Evolutionary conservation across 2,888 invertebrate genomes (phyloP), one percentile per base, ranked within the genome.

Genomic region (Diplazon laetatorius): DNA sequence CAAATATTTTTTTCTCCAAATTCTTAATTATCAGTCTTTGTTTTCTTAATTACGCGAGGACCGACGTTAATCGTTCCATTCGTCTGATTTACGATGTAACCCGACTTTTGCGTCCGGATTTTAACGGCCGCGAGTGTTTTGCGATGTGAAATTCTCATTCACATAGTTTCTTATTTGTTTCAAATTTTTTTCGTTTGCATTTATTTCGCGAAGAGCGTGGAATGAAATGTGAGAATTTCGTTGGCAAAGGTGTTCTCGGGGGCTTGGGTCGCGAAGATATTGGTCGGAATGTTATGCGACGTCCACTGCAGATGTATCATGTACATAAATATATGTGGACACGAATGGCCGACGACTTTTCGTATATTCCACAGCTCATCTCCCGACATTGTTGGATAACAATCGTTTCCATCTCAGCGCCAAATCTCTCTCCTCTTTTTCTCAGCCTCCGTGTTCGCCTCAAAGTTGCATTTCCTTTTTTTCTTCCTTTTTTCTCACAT

Each of bases 351-450:
- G 59, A 78, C 35, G 50, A 63, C 59, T 65, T 59, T 18, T n/a
- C 46, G 42, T 46, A n/a, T n/a, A 22, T 18, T 62, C 9, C 35
- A 25, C 35, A 10, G 46, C 25, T 52, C 37, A 20, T 37, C 62
- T 50, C 39, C 9, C 39, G 25, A 60, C 62, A 52, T 59, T 37
- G 78, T 66, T 60, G 74, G 46, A 60, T 50, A 62, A 78, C 65
- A 78, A 78, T 65, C 68, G 59, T 66, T 78, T 60, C 66, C 48
- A 0, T 14, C 50, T 75, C 74, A 46, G 70, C 70, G 78, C 70
- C 78, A 74, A 78, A 74, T 70, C 39, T 60, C 22, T 52, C 52
- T 22, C n/a, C 60, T 44, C 62, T 71, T 46, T 22, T 25, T 14
- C 14, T 25, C 52, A 1, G 52, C 22, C 50, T 12, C 18, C 60